Evolutionary conservation across 2,888 invertebrate species (phyloP).

Genomic region (Hydrotaea diabolus): DNA sequence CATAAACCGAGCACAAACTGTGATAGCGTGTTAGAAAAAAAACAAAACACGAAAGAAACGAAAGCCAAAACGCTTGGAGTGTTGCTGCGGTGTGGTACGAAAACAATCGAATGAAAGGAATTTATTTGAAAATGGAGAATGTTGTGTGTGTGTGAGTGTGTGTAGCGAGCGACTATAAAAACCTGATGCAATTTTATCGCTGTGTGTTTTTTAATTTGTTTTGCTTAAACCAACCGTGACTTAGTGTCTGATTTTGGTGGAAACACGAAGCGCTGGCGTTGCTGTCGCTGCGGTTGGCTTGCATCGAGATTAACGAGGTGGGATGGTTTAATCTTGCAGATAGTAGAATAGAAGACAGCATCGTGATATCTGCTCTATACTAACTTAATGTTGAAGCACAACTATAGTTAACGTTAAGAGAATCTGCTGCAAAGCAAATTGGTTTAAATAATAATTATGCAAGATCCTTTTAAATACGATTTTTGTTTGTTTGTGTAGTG

Average conservation of each 20-base stretch:
- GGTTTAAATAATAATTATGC: no score
- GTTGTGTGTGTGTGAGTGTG: background rate
- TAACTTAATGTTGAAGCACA: background rate
- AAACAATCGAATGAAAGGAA: slow-evolving; percentile 3
- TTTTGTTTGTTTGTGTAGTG: no score
- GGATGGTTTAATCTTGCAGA: background rate
- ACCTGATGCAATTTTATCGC: slow-evolving; percentile 25
- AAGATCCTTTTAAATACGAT: background rate
- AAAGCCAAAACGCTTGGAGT: background rate
- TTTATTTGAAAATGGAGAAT: slow-evolving; percentile 6
- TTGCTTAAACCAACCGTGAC: slow-evolving; percentile 58
- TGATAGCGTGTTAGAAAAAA: background rate
- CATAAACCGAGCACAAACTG: slow-evolving; percentile 1
- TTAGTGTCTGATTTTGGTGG: slow-evolving; percentile 55
- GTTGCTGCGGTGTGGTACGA: background rate
- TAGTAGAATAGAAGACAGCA: background rate
- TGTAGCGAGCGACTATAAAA: background rate
- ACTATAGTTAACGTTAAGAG: background rate
- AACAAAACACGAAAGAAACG: background rate
- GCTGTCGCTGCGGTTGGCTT: background rate
- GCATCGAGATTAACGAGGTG: background rate
- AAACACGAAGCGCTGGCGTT: background rate
- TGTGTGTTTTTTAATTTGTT: slow-evolving; percentile 58
- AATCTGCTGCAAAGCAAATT: background rate
- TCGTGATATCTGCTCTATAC: background rate